Evolutionary conservation across 1,140 invertebrate genomes (phyloP), one percentile per base, ranked within the genome.

Genomic region (Euura lappo): DNA sequence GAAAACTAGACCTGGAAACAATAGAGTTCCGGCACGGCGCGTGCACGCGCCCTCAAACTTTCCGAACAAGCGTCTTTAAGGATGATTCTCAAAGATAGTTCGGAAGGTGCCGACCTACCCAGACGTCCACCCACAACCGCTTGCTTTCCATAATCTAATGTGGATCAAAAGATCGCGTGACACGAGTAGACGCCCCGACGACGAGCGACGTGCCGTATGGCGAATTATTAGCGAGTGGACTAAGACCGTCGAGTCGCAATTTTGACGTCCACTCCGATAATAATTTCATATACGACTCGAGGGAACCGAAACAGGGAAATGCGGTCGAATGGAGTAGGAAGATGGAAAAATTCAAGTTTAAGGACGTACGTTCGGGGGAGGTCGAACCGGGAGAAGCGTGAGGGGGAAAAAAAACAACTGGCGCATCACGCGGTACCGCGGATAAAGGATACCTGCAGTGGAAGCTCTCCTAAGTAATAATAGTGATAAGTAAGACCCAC

Each of bases 401-500:
- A 8, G 60, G 60, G 60, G 60, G n/a, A 13, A 10, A 13, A 13
- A 64, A 13, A 13, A 64, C 13, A 64, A 10, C 10, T 10, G 60
- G 2, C 10, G 60, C 10, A 13, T 11, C 60, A 10, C 10, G 60
- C 60, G 13, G 60, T 64, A 13, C 10, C 60, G 60, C 60, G 60
- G 28, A 28, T 28, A 28, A 28, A 28, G 28, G 28, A 0, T 28
- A 28, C 28, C 28, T 28, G 28, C 28, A 28, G 28, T 28, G 28
- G 28, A 28, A 28, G 28, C 28, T 28, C 28, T 28, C 28, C 28
- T 28, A 28, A 28, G 28, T 28, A 28, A 28, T 28, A 28, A 28
- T 28, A 60, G 51, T 60, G 51, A 60, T 60, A 60, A 60, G 51
- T 60, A 60, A 60, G 13, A 60, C 51, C 51, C 51, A 81, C 83